phyloP scores from a whole-genome alignment of 1,140 invertebrate genomes.

The Eulimnadia texana region DNA sequence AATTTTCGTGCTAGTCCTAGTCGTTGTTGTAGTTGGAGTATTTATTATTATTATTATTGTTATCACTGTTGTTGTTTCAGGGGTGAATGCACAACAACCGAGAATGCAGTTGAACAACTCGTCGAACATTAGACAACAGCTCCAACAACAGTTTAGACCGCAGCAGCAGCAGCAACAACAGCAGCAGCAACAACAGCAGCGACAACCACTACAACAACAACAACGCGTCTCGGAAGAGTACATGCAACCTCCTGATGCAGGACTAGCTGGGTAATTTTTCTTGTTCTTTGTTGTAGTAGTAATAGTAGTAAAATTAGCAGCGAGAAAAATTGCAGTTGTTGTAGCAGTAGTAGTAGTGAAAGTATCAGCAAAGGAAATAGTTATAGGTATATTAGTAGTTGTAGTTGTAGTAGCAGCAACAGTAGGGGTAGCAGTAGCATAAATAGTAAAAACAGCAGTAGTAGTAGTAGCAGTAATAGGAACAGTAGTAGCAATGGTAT shows the following conservation, averaged over 20 bases:
- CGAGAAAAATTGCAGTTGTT: background rate
- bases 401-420: no score
- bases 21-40: no score
- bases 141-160: background rate
- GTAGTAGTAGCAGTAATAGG: no score
- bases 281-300: no score
- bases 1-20: no score
- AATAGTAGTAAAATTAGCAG: background rate
- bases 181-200: background rate
- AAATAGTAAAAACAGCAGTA: no score
- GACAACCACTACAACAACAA: background rate
- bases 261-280: slow-evolving; percentile 31
- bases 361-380: no score
- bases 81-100: background rate
- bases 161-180: slow-evolving; percentile 3
- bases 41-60: no score
- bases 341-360: no score
- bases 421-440: no score
- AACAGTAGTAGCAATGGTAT: no score
- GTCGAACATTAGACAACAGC: background rate
- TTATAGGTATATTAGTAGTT: no score
- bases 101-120: background rate
- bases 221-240: slow-evolving; percentile 23
- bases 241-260: slow-evolving; percentile 30
- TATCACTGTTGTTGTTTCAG: background rate